A percentile compares a stretch with the other conserved stretches of the same genome.
These are phyloP conservation scores for Heliornis fulica DNA, from an alignment of 2,113 vertebrate species.

Conservation along the genomic window DNA sequence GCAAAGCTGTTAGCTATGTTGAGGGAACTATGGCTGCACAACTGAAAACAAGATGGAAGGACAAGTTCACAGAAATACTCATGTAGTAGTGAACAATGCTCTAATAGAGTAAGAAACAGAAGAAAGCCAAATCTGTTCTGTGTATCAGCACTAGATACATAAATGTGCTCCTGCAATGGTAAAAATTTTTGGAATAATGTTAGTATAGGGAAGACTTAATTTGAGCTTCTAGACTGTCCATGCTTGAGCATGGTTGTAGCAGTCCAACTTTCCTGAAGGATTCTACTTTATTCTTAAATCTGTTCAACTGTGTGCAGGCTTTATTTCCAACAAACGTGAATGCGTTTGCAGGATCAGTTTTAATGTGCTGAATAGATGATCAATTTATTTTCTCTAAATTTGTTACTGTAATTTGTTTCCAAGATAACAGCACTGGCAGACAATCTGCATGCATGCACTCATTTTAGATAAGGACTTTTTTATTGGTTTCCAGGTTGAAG, in stretches of 20 bases:
- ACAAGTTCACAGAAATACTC: slow-evolving; percentile 45
- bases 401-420: slow-evolving; percentile 3
- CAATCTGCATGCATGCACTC: neutral
- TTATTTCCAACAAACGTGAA: neutral
- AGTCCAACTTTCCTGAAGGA: neutral
- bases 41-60: neutral
- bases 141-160: slow-evolving; percentile 14
- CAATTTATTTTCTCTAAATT: neutral
- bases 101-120: slow-evolving; percentile 69
- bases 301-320: neutral
- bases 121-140: slow-evolving; percentile 64
- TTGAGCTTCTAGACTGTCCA: neutral
- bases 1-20: slow-evolving; percentile 51
- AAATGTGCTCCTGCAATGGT: slow-evolving; percentile 6
- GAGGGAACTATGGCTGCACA: slow-evolving; percentile 2
- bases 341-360: neutral
- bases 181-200: slow-evolving; percentile 37
- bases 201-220: slow-evolving; percentile 43
- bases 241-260: neutral
- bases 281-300: neutral
- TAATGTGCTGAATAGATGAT: slow-evolving; percentile 5
- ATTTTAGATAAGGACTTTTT: neutral
- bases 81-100: slow-evolving; percentile 55
- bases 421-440: neutral
- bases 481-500: neutral